A percentile compares a stretch with the other conserved stretches of the same genome.
phyloP scores from a whole-genome alignment of 1,140 invertebrate genomes.

The Nephotettix cincticeps region DNA sequence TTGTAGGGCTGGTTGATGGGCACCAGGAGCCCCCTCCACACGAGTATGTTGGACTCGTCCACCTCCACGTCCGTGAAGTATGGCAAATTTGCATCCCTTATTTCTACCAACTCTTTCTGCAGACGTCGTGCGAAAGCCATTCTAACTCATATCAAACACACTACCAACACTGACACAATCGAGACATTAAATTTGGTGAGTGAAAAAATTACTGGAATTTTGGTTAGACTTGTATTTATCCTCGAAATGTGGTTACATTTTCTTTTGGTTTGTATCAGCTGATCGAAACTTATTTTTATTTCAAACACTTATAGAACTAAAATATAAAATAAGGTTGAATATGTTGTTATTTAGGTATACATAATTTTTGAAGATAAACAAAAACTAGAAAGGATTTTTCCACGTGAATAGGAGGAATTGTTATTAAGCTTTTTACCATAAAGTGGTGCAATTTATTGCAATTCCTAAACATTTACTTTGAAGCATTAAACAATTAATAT shows the following conservation, averaged over 20 bases:
- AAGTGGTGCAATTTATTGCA: too few relatives aligned
- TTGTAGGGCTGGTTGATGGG: slow-evolving; percentile 97
- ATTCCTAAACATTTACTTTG: too few relatives aligned
- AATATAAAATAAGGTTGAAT: too few relatives aligned
- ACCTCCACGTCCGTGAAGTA: slow-evolving; percentile 86
- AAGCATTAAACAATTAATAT: too few relatives aligned
- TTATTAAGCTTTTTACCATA: too few relatives aligned
- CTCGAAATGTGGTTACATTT: not conserved
- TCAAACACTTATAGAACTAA: too few relatives aligned
- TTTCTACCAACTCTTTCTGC: slow-evolving; percentile 73
- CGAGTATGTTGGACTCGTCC: slow-evolving; percentile 90
- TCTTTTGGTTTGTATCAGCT: not conserved
- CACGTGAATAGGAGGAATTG: too few relatives aligned
- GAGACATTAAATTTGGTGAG: not conserved
- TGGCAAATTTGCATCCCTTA: slow-evolving; percentile 79
- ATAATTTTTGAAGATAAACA: too few relatives aligned
- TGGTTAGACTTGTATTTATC: not conserved
- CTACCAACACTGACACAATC: not conserved
- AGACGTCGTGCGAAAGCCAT: slow-evolving; percentile 14
- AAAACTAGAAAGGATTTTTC: too few relatives aligned
- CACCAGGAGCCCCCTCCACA: slow-evolving; percentile 91
- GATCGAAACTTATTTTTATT: not conserved
- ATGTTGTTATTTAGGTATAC: too few relatives aligned
- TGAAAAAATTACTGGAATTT: not conserved
- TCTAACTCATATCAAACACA: not conserved